Base-by-base conservation (phyloP, 2,888 invertebrate genomes). In the Yponomeuta plumbellus region DNA sequence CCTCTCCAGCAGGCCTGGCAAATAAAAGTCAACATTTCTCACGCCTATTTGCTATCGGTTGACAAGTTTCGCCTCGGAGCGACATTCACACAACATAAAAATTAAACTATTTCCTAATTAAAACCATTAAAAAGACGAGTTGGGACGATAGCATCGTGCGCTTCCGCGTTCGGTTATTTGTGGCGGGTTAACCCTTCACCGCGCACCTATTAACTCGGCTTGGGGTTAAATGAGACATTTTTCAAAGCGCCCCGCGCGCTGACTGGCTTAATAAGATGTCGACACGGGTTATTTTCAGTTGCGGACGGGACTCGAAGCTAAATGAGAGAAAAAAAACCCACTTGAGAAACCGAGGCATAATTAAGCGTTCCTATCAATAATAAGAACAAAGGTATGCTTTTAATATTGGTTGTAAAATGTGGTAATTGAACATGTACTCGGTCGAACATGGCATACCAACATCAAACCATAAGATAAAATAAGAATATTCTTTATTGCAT, bases 51-150 rank as follows among this genome's bases (percentile, higher is more conserved):
- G 79, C 79, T 77, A 77, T 76, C 72, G 72, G 72, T 73, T 77
- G 76, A 79, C 79, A 77, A 73, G 75, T 76, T 44, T 22, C 26
- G 22, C 39, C 64, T 65, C 40, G 66, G 52, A 76, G 69, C 71
- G 74, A 71, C 74, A 74, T 76, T 79, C 76, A 76, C 76, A 80
- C 77, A 81, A 80, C 77, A 83, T 82, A 84, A 83, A 87, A 86
- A 88, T 88, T 90, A 87, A 86, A 87, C 85, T 84, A 85, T 88
- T 90, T 89, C 88, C 88, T 90, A 90, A 90, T 91, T 90, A 88
- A 90, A 89, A 86, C 87, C 82, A 87, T 88, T 88, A 88, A 89
- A 86, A 89, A 87, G 77, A 79, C 68, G 73, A 78, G 75, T 79
- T 75, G 73, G 74, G 73, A 74, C 76, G 80, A 81, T 77, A 77